Evolutionary conservation across 2,888 invertebrate genomes (phyloP).

Genomic region (Aporophyla lueneburgensis): DNA sequence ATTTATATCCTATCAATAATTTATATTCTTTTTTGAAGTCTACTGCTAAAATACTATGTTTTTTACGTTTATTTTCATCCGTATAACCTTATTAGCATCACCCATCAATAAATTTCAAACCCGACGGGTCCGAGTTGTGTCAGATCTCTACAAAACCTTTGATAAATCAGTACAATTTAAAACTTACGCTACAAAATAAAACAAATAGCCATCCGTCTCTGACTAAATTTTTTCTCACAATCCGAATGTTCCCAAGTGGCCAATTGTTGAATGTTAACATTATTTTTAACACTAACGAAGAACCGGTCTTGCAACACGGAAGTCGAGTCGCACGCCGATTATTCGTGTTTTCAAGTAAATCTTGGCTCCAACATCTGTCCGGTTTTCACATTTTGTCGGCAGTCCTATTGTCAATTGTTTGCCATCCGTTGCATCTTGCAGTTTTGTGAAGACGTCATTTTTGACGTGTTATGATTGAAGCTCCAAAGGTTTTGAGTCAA

Average conservation of each 20-base stretch:
- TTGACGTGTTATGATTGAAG: conserved; percentile 67
- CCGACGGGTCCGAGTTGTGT: neutral
- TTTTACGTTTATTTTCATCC: neutral
- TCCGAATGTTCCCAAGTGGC: conserved; percentile 58
- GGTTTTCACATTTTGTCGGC: conserved; percentile 73
- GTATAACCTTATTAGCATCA: conserved; percentile 8
- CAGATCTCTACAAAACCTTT: conserved; percentile 28
- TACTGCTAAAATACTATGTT: neutral
- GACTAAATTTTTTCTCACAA: conserved; percentile 56
- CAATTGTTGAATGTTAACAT: conserved; percentile 62
- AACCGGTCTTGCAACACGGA: conserved; percentile 86
- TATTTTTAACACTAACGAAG: conserved; percentile 62
- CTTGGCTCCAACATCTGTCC: conserved; percentile 77
- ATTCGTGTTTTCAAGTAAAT: conserved; percentile 83
- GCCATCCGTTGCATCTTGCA: conserved; percentile 72
- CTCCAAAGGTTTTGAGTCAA: conserved; percentile 43
- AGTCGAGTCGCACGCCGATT: conserved; percentile 81
- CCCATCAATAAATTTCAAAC: neutral
- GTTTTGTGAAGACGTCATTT: conserved; percentile 66
- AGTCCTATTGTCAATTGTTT: conserved; percentile 71
- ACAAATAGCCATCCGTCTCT: conserved; percentile 33
- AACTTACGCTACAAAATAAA: conserved; percentile 28
- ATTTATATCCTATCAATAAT: neutral
- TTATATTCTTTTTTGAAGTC: neutral
- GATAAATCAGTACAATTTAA: conserved; percentile 14